These are phyloP conservation scores for Cyclina sinensis DNA, from an alignment of 1,140 invertebrate species.

Conservation along the genomic window DNA sequence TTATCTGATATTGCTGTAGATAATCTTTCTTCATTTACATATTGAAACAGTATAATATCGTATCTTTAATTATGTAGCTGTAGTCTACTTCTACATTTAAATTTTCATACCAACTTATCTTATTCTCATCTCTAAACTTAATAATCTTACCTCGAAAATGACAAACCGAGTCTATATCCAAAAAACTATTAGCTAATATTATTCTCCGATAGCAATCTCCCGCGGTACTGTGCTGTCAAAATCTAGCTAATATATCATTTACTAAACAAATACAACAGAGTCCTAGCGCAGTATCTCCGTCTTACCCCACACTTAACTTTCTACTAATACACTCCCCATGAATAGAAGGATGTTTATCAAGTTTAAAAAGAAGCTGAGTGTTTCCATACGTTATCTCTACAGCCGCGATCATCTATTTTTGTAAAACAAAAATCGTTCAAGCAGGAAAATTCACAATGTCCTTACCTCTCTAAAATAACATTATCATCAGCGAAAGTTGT, in stretches of 20 bases:
- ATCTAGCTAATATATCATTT: conserved; percentile 18
- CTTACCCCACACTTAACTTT: conserved; percentile 36
- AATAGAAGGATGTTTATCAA: background rate
- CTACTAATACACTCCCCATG: conserved; percentile 19
- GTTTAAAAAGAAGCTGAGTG: conserved; percentile 8
- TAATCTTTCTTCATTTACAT: too few relatives aligned
- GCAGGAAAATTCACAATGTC: background rate
- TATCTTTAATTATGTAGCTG: too few relatives aligned
- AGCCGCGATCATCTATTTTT: background rate
- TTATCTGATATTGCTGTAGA: too few relatives aligned
- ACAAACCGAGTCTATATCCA: conserved; percentile 1
- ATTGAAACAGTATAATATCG: too few relatives aligned
- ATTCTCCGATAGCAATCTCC: conserved; percentile 17
- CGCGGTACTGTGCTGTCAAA: background rate
- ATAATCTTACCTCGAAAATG: conserved; percentile 21
- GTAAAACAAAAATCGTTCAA: conserved; percentile 19
- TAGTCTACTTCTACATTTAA: too few relatives aligned
- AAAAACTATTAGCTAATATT: conserved; percentile 30
- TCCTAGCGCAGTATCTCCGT: background rate
- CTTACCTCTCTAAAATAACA: conserved; percentile 4
- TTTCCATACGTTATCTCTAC: conserved; percentile 3
- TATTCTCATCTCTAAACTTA: background rate
- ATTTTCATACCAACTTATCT: too few relatives aligned
- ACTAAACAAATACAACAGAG: conserved; percentile 29
- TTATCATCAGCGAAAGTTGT: background rate